phyloP scores from a whole-genome alignment of 1,140 invertebrate genomes.

The Drosophila littoralis region DNA sequence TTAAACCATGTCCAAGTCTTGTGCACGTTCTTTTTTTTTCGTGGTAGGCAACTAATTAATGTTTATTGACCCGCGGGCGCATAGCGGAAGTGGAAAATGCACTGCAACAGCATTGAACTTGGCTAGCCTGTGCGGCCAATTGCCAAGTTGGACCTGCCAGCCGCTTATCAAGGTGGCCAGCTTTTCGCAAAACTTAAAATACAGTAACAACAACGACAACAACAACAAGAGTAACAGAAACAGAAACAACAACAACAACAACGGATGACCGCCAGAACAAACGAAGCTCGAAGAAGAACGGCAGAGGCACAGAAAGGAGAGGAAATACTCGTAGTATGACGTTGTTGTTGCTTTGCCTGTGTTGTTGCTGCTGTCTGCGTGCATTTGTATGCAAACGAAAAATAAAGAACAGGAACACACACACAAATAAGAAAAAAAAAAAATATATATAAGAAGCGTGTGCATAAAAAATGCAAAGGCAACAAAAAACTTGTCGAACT shows the following conservation, averaged over 20 bases:
- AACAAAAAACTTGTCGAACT: conserved; percentile 73
- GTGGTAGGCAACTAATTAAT: conserved; percentile 46
- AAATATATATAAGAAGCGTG: conserved; percentile 43
- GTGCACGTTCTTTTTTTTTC: conserved; percentile 9
- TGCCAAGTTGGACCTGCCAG: conserved; percentile 30
- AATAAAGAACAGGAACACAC: conserved; percentile 64
- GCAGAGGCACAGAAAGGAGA: conserved; percentile 34
- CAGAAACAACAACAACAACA: conserved; percentile 10
- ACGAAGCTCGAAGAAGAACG: conserved; percentile 42
- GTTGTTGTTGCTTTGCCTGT: conserved; percentile 11
- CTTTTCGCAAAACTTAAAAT: conserved; percentile 65
- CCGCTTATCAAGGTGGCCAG: conserved; percentile 74
- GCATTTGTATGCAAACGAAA: conserved; percentile 62
- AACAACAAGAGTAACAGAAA: conserved; percentile 37
- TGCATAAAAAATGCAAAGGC: conserved; percentile 74
- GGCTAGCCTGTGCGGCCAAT: conserved; percentile 33
- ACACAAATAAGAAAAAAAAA: conserved; percentile 35
- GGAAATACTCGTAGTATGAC: conserved; percentile 43
- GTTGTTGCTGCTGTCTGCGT: conserved; percentile 22
- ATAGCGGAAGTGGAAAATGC: conserved; percentile 70
- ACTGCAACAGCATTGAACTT: conserved; percentile 73
- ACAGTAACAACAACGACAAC: conserved; percentile 34
- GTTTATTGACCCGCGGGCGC: conserved; percentile 41
- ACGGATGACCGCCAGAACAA: conserved; percentile 67
- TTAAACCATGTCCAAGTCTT: conserved; percentile 16